A percentile compares a stretch with the other conserved stretches of the same genome.
phyloP scores from a whole-genome alignment of 2,888 invertebrate species.

The Cyaniris semiargus region DNA sequence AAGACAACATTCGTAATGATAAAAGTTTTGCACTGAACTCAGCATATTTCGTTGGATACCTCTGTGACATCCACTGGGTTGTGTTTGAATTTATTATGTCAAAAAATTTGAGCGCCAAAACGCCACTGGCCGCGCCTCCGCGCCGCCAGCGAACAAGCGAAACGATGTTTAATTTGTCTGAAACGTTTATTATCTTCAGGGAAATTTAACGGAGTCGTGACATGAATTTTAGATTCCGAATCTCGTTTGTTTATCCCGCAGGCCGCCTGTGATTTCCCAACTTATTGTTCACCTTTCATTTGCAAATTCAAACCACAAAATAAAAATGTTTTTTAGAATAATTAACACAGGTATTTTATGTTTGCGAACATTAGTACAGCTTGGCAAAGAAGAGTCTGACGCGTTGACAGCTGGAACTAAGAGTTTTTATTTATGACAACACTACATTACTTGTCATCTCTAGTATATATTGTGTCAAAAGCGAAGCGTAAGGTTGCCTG shows the following conservation, averaged over 20 bases:
- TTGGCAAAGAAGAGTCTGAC: too few species aligned
- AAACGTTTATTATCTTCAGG: slow-evolving; percentile 73
- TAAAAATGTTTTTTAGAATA: neutral
- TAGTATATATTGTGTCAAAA: too few species aligned
- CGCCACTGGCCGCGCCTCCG: neutral
- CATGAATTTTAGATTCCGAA: slow-evolving; percentile 56
- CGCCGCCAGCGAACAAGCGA: slow-evolving; percentile 41
- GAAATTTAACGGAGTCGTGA: slow-evolving; percentile 70
- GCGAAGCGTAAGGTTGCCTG: too few species aligned
- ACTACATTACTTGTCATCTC: too few species aligned
- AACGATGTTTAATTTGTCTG: slow-evolving; percentile 69
- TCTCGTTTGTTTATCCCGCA: slow-evolving; percentile 48
- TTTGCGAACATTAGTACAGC: neutral
- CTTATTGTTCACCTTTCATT: neutral
- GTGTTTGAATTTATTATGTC: neutral
- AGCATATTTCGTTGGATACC: neutral
- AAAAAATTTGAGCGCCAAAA: neutral
- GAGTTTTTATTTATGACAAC: too few species aligned
- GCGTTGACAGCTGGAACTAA: too few species aligned
- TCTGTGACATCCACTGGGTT: neutral
- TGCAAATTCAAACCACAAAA: neutral
- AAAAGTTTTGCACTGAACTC: too few species aligned
- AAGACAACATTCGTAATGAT: too few species aligned
- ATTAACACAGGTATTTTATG: neutral
- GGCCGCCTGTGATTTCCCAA: neutral